These are phyloP conservation scores for Nephrocerus scutellatus DNA, from an alignment of 2,888 invertebrate genomes.

Conservation along the genomic window DNA sequence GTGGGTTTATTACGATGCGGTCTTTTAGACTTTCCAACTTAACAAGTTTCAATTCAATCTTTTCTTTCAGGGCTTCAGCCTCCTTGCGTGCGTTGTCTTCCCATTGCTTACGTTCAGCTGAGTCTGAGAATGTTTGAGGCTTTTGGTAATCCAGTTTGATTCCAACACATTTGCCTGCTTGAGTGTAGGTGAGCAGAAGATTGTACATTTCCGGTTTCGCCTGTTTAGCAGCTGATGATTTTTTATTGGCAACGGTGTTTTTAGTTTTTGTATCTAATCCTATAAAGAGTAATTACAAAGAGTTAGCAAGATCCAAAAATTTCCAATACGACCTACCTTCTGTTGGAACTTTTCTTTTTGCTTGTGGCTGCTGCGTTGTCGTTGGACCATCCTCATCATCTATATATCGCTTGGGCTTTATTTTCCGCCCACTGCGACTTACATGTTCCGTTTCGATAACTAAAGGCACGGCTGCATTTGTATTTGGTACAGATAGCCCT, in stretches of 20 bases:
- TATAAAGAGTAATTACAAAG: slow-evolving; percentile 10
- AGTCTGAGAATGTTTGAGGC: slow-evolving; percentile 55
- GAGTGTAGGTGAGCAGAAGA: slow-evolving; percentile 57
- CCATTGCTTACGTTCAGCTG: slow-evolving; percentile 57
- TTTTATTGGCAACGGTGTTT: slow-evolving; percentile 19
- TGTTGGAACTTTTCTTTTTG: slow-evolving; percentile 33
- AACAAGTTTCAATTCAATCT: slow-evolving; percentile 56
- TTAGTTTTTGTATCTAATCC: slow-evolving; percentile 19
- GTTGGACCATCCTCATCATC: slow-evolving; percentile 29
- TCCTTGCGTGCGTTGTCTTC: slow-evolving; percentile 58
- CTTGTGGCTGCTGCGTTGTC: slow-evolving; percentile 27
- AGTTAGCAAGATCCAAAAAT: neutral
- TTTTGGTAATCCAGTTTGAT: slow-evolving; percentile 58
- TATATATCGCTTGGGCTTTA: slow-evolving; percentile 56
- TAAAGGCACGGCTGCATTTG: slow-evolving; percentile 44
- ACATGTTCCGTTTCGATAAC: slow-evolving; percentile 47
- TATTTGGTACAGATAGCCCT: no score
- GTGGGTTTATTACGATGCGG: slow-evolving; percentile 56
- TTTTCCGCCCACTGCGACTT: slow-evolving; percentile 67
- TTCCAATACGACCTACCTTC: slow-evolving; percentile 30
- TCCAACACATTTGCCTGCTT: slow-evolving; percentile 58
- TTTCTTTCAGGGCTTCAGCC: slow-evolving; percentile 56
- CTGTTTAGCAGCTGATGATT: slow-evolving; percentile 11
- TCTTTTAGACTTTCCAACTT: slow-evolving; percentile 54
- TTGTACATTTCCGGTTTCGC: slow-evolving; percentile 32